Base-by-base conservation (phyloP, 2,888 invertebrate species). In the Pediacus dermestoides region DNA sequence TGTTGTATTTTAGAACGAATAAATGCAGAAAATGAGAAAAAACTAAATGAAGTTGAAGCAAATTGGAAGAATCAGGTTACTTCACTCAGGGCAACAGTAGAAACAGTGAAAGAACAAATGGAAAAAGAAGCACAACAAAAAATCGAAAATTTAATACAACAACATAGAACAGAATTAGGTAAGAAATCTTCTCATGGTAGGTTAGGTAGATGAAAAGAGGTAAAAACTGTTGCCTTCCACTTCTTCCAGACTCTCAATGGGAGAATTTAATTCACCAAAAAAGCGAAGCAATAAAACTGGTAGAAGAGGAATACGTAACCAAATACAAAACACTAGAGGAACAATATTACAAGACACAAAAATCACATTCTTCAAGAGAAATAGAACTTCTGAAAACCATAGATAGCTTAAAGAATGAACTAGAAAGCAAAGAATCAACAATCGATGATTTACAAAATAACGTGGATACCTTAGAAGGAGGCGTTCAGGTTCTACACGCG, bases 131-230 rank as follows among this genome's bases (percentile, higher is more conserved):
- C 70, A 3, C 68, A 71, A 48, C 63, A 68, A 39, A 66, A 68
- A 54, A 55, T 73, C 26, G 66, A 73, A 50, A 49, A 47, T 13
- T 53, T 73, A 6, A 77, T 78, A 43, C 75, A 78, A 31, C 74
- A 78, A 53, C 80, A 82, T 64, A 68, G 75, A 45, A 63, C 67
- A 37, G 78, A 80, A 62, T 74, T 81, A 73, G 80, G 81, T 81
- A 61, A 12, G 15, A n/a, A 39, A 12, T n/a, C 8, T 9, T 4
- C 4, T 26, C 10, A 26, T 26, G 4, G 10, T 26, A 4, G 9
- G 4, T 18, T n/a, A n/a, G n/a, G 18, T 18, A 18, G 10, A 23
- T 23, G n/a, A 23, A 23, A 23, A 18, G 21, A 18, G 21, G 21
- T 8, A 18, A 18, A 8, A 18, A 18, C 21, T 8, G 6, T 9